Conservation (phyloP, 1,140 invertebrate genomes). For the Liolophura sinensis region DNA sequence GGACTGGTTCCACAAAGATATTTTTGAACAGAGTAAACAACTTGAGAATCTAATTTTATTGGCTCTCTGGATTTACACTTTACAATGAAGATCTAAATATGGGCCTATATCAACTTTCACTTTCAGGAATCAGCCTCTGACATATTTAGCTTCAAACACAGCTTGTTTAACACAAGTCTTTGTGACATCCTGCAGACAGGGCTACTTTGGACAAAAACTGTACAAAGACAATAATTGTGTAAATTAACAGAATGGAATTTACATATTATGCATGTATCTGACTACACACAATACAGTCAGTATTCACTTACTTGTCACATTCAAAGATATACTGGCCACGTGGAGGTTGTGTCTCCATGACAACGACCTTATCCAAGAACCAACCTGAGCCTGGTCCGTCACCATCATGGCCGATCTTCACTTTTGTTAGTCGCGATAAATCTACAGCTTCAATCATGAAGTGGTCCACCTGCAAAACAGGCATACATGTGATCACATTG, state of each 20-base stretch:
- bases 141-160: too few relatives aligned
- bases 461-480: constrained; percentile 12
- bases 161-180: too few relatives aligned
- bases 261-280: neutral
- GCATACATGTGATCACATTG: neutral
- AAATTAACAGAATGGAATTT: constrained; percentile 3
- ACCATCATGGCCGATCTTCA: constrained; percentile 29
- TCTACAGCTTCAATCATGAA: constrained; percentile 25
- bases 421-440: constrained; percentile 16
- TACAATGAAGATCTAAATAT: too few relatives aligned
- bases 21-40: too few relatives aligned
- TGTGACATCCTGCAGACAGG: neutral
- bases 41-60: too few relatives aligned
- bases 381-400: constrained; percentile 32
- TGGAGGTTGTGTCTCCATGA: constrained; percentile 25
- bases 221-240: constrained; percentile 9
- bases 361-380: constrained; percentile 42
- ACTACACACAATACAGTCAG: constrained; percentile 3
- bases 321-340: constrained; percentile 34
- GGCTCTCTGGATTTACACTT: too few relatives aligned
- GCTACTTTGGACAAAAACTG: too few relatives aligned
- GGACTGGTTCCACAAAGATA: too few relatives aligned
- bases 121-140: too few relatives aligned
- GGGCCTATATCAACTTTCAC: too few relatives aligned
- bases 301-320: constrained; percentile 33